Base-by-base conservation (phyloP, 2,888 invertebrate species). In the Rambutsinella grinnellia region DNA sequence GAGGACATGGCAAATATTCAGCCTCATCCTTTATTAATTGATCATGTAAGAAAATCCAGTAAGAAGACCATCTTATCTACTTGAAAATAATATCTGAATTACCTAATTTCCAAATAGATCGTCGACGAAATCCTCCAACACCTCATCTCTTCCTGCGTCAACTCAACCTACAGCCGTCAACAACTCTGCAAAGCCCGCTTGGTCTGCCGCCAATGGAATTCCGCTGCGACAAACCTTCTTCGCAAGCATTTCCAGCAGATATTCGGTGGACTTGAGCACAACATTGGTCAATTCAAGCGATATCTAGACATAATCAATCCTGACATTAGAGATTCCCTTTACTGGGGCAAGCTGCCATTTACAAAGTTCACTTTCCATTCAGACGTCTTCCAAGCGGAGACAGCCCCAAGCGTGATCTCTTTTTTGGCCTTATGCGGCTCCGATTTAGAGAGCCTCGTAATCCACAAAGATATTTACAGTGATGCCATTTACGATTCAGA, bases 181-280 rank as follows among this genome's bases (percentile, higher is more conserved):
- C 78, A 79, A 58, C 61, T 79, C 0, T 69, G 74, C 54, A 63
- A 67, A 49, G 49, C 63, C 3, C 79, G 79, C 8, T 54, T 77
- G 2, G 79, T 79, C 0, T 79, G 79, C 44, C 68, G 69, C 6
- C 77, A 70, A 24, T 79, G 79, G 79, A 77, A 77, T 62, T 56
- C 58, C 19, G 65, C 74, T 2, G 65, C 74, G 15, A 69, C 72
- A 2, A 69, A 77, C 24, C 36, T 69, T 1, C 61, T 79, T 15
- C 76, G 74, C 19, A 56, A 63, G 8, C 61, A 77, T 26, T 61
- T 57, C 54, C 74, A 69, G 19, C 67, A 77, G 49, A 69, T 74
- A 15, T 79, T 77, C 17, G 77, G 70, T n/a, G 78, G 76, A 8
- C 54, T 72, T 21, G 72, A 78, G 49, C 72, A 78, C 61, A 77